phyloP scores from a whole-genome alignment of 2,888 invertebrate genomes.

The Lepidonotus clava region DNA sequence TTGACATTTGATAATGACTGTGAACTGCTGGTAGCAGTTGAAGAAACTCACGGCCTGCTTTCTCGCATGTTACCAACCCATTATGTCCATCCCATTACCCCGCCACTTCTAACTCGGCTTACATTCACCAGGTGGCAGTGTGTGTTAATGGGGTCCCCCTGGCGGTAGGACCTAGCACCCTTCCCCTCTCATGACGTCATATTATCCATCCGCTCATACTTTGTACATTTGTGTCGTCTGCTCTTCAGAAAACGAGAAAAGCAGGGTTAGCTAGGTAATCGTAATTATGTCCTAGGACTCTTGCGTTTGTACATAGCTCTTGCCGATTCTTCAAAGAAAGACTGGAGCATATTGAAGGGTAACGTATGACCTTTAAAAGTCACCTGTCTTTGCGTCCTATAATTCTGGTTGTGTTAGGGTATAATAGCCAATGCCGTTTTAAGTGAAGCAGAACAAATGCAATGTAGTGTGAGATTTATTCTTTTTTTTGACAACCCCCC shows the following conservation, averaged over 20 bases:
- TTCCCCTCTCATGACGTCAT: neutral
- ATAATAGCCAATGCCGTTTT: too few relatives aligned
- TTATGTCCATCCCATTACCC: constrained; percentile 1
- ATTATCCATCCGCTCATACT: constrained; percentile 1
- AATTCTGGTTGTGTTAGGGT: too few relatives aligned
- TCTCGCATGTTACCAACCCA: constrained; percentile 17
- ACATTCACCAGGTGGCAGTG: neutral
- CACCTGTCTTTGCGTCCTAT: too few relatives aligned
- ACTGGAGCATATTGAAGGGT: too few relatives aligned
- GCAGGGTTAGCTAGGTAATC: neutral
- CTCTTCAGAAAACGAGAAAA: neutral
- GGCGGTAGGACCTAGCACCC: neutral
- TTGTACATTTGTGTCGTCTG: neutral
- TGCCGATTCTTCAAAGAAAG: too few relatives aligned
- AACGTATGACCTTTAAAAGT: too few relatives aligned
- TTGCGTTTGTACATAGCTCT: neutral
- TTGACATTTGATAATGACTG: neutral
- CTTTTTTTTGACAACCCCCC: neutral
- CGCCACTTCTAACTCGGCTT: neutral
- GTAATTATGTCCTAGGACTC: neutral
- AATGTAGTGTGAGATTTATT: constrained; percentile 28
- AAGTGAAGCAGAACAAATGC: constrained; percentile 33
- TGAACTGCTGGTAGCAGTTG: constrained; percentile 23
- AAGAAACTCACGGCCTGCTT: neutral
- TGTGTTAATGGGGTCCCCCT: constrained; percentile 4